Evolutionary conservation across 2,888 invertebrate species (phyloP).

Genomic region (Syrista parreyssii): DNA sequence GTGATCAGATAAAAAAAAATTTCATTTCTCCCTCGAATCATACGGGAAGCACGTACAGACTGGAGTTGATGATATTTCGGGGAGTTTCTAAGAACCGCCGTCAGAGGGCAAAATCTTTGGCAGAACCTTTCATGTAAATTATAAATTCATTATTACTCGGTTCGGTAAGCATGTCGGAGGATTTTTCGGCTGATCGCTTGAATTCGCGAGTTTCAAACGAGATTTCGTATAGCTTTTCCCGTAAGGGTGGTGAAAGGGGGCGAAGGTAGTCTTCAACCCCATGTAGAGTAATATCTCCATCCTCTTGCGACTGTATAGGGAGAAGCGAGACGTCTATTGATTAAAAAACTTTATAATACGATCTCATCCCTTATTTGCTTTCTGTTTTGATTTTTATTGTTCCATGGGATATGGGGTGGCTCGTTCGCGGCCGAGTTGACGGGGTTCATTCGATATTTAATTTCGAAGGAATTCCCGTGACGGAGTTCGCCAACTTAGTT

Average conservation of each 20-base stretch:
- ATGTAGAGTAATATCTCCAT: neutral
- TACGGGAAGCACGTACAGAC: neutral
- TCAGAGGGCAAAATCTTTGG: neutral
- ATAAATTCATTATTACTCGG: conserved; percentile 54
- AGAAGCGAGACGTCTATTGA: conserved; percentile 46
- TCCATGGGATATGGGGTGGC: conserved; percentile 12
- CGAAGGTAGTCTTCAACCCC: neutral
- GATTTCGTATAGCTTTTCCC: conserved; percentile 13
- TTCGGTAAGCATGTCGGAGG: conserved; percentile 37
- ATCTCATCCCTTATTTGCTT: conserved; percentile 52
- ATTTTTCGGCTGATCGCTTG: conserved; percentile 35
- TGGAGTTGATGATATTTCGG: neutral
- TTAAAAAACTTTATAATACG: conserved; percentile 62
- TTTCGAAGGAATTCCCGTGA: conserved; percentile 46
- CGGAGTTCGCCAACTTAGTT: conserved; percentile 44
- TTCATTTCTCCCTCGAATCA: neutral
- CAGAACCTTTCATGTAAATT: conserved; percentile 29
- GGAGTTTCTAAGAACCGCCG: neutral
- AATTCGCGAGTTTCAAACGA: conserved; percentile 26
- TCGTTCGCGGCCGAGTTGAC: neutral
- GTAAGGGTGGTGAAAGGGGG: conserved; percentile 13
- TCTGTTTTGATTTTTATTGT: conserved; percentile 55
- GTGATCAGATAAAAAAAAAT: neutral
- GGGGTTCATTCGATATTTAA: conserved; percentile 50
- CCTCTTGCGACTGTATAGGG: conserved; percentile 23